These are phyloP conservation scores for Epirrhoe alternata DNA, from an alignment of 2,888 invertebrate genomes.

Conservation along the genomic window DNA sequence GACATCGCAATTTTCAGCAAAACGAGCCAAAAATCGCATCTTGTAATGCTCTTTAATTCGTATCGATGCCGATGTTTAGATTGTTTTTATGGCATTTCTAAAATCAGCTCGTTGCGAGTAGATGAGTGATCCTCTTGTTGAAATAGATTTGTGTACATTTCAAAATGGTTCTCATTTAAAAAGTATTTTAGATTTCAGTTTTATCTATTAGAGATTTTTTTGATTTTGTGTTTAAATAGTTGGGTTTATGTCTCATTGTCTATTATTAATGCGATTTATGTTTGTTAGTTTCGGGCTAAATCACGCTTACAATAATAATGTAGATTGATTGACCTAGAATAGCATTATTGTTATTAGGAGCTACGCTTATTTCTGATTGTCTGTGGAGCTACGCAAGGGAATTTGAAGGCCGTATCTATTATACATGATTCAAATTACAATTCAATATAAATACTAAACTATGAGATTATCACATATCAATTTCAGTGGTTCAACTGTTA, in stretches of 20 bases:
- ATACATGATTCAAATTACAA: background rate
- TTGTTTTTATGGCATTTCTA: constrained; percentile 31
- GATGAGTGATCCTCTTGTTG: constrained; percentile 19
- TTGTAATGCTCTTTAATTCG: background rate
- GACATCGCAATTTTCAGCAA: too few relatives aligned
- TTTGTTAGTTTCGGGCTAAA: background rate
- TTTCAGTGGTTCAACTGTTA: background rate
- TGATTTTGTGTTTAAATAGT: background rate
- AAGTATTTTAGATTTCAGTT: background rate
- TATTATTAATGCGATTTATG: background rate
- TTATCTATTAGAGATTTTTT: background rate
- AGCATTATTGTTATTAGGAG: background rate
- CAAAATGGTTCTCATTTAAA: background rate
- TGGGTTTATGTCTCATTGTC: background rate
- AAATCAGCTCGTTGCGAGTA: constrained; percentile 24
- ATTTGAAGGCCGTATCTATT: background rate
- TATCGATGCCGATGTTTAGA: constrained; percentile 27
- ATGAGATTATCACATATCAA: background rate
- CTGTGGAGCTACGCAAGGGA: background rate
- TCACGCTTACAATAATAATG: background rate
- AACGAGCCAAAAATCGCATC: too few relatives aligned
- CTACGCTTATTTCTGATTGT: too few relatives aligned
- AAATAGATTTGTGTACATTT: constrained; percentile 10
- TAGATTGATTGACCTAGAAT: background rate
- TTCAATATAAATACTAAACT: background rate